phyloP scores from a whole-genome alignment of 1,140 invertebrate species.

The Cydia fagiglandana region DNA sequence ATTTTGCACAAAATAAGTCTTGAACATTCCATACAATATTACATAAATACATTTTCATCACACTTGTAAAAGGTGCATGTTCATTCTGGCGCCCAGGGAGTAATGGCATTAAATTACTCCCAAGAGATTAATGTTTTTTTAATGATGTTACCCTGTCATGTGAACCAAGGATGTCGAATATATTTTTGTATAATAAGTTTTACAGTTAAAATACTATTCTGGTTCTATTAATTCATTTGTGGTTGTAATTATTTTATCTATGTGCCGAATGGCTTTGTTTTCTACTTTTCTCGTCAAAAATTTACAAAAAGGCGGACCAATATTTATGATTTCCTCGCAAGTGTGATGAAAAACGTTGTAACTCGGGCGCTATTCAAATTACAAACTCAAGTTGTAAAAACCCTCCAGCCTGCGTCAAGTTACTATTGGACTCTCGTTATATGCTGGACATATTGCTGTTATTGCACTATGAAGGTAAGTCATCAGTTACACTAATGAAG shows the following conservation, averaged over 20 bases:
- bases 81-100: background rate
- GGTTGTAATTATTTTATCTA: too few species aligned
- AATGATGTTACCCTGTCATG: too few species aligned
- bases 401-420: background rate
- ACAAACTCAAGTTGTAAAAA: background rate
- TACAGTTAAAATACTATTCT: too few species aligned
- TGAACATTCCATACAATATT: slow-evolving; percentile 53
- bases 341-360: slow-evolving; percentile 7
- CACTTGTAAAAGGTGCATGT: background rate
- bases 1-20: slow-evolving; percentile 57
- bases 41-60: slow-evolving; percentile 43
- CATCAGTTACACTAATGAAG: slow-evolving; percentile 56
- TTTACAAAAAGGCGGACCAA: background rate
- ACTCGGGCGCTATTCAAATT: background rate
- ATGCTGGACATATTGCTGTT: slow-evolving; percentile 10
- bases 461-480: slow-evolving; percentile 44
- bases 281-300: background rate
- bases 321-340: background rate
- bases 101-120: too few species aligned
- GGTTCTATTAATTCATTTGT: too few species aligned
- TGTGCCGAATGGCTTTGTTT: too few species aligned
- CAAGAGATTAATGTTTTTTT: too few species aligned
- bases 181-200: too few species aligned
- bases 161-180: too few species aligned
- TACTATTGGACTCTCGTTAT: background rate